Evolutionary conservation across 2,797 vertebrate genomes (phyloP), one percentile per base, ranked within the genome.

Genomic region (Eulemur mongoz): DNA sequence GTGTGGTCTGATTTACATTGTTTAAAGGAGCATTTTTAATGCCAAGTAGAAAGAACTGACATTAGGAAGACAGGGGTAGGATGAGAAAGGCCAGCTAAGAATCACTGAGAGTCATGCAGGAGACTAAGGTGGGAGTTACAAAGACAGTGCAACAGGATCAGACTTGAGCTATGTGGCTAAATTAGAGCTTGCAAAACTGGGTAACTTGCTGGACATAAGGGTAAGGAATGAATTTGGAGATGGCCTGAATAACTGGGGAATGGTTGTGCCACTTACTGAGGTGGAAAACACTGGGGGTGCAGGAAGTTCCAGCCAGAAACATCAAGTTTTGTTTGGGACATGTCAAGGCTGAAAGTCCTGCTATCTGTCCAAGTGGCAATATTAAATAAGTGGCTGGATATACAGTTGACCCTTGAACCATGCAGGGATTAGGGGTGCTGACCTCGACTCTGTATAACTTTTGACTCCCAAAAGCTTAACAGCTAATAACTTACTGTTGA

Each of bases 391-490:
- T 61, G 63, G 27, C 5, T 48, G 11, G 8, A 83, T 75, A 50
- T 59, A 11, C 5, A 79, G n/a, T 54, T 54, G n/a, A 54, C n/a
- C n/a, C 76, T 54, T 38, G 50, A 8, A 54, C 22, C 54, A 35
- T 0, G 2, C 4, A 4, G n/a, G n/a, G n/a, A 6, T 27, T 38
- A 54, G 22, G n/a, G 22, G n/a, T 5, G 22, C 22, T 18, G 45
- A 15, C 22, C 22, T 50, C 32, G 7, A 65, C 50, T 30, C 2
- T 3, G 17, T 32, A 18, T 38, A 25, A 54, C 22, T 79, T 54
- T 38, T 14, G 50, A 79, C 7, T 25, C 32, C 50, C 76, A 4
- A 17, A 27, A 79, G 7, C 48, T 79, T 38, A 65, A n/a, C 63
- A 38, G 25, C 76, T 79, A 79, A 38, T 8, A 54, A 23, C 4